Evolutionary conservation across 2,113 vertebrate genomes (phyloP).

Genomic region (Herpailurus yagouaroundi): DNA sequence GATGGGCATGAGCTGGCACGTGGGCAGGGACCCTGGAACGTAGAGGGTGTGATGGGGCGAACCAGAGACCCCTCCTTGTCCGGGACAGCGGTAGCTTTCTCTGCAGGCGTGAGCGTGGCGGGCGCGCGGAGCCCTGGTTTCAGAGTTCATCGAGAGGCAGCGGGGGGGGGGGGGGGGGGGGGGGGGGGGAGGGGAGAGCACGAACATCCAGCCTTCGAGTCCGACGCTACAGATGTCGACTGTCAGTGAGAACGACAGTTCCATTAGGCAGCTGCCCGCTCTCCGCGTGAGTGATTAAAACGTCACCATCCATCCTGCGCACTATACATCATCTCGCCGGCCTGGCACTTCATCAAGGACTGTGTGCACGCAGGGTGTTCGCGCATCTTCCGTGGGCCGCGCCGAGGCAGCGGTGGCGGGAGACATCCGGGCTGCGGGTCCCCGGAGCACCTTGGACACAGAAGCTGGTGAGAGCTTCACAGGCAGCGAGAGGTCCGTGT

Average conservation of each 20-base stretch:
- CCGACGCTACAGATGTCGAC: not conserved
- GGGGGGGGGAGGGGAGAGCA: not conserved
- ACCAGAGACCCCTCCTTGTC: not conserved
- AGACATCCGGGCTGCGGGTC: not conserved
- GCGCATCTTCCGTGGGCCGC: not conserved
- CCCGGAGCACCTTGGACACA: rapidly evolving
- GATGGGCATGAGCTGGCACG: rapidly evolving
- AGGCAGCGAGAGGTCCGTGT: rapidly evolving
- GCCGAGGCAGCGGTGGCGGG: not conserved
- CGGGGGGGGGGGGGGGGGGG: not conserved
- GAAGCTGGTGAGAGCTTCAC: not conserved
- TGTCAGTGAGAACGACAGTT: conserved; percentile 48
- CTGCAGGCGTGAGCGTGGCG: rapidly evolving
- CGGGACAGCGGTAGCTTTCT: not conserved
- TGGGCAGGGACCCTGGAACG: not conserved
- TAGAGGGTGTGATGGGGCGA: not conserved
- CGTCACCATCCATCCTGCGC: not conserved
- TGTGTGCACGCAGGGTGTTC: rapidly evolving
- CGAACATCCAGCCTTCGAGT: not conserved
- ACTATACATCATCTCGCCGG: not conserved
- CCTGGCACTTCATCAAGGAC: conserved; percentile 29
- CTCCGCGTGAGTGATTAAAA: conserved; percentile 52
- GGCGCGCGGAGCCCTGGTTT: not conserved
- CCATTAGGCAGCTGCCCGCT: conserved; percentile 61
- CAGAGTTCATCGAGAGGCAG: rapidly evolving